Base-by-base conservation (phyloP, 2,888 invertebrate species). In the Ophion slaviceki region DNA sequence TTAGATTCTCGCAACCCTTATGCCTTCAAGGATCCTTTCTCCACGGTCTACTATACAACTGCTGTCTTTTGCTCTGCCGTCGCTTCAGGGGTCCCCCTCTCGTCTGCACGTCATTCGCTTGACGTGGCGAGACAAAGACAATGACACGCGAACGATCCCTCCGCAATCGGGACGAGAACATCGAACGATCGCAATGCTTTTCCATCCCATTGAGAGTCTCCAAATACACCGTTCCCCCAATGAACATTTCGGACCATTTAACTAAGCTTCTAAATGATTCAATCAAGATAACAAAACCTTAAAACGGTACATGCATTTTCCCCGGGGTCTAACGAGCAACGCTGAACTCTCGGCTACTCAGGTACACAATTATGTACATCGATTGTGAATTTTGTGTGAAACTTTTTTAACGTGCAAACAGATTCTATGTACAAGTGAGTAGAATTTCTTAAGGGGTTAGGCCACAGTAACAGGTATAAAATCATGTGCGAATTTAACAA, bases 1-100 rank as follows among this genome's bases (percentile, higher is more conserved):
- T 90, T 90, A 91, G 68, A 68, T 82, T 87, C 85, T 86, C 82
- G 67, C 86, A 88, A 87, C 88, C 90, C 86, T 88, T 88, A 72
- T 72, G 85, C 80, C 78, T 53, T 36, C 40, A 36, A 36, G 79
- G 81, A 82, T 86, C 84, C 81, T 83, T 84, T 62, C 67, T 76
- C 57, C 72, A 70, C 24, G 40, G 76, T 67, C 72, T 66, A 20
- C 74, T 67, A 59, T 79, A 85, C 79, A 72, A 82, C 75, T 64
- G 78, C 80, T 86, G 77, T 86, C 76, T 84, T 80, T 80, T 40
- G 76, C 59, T 74, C 36, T 68, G 76, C 86, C 40, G 68, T 87
- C 85, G 68, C 75, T 78, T 72, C 74, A 61, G 20, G 72, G 71
- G 74, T 80, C 71, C 20, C 77, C 66, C 77, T 81, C 77, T 83